Evolutionary conservation across 2,797 vertebrate species (phyloP).

Genomic region (Euphonia xanthogaster): DNA sequence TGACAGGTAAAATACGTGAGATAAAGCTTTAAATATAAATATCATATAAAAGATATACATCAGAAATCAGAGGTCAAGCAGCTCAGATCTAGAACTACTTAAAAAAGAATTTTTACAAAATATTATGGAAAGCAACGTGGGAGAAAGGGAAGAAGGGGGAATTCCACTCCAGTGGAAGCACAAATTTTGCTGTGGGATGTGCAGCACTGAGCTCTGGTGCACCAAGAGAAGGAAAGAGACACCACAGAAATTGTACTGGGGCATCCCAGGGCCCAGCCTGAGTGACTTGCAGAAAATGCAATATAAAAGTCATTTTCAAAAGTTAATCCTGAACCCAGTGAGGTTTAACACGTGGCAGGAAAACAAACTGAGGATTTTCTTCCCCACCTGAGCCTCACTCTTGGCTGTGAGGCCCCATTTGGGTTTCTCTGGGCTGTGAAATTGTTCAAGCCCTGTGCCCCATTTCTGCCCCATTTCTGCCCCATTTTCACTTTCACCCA

Average conservation of each 20-base stretch:
- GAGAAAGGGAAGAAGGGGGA: neutral
- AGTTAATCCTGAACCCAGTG: neutral
- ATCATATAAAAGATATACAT: neutral
- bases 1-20: neutral
- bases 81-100: neutral
- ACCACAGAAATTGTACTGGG: neutral
- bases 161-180: neutral
- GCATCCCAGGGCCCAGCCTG: neutral
- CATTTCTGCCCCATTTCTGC: neutral
- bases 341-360: neutral
- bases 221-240: neutral
- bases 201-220: neutral
- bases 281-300: neutral
- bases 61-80: neutral
- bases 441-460: neutral
- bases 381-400: neutral
- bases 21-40: neutral
- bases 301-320: neutral
- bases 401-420: neutral
- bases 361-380: neutral
- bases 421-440: neutral
- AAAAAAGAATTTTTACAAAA: neutral
- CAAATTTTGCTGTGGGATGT: neutral
- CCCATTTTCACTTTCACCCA: neutral
- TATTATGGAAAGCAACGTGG: neutral